Evolutionary conservation across 2,113 vertebrate species (phyloP).

Genomic region (Fukomys damarensis): DNA sequence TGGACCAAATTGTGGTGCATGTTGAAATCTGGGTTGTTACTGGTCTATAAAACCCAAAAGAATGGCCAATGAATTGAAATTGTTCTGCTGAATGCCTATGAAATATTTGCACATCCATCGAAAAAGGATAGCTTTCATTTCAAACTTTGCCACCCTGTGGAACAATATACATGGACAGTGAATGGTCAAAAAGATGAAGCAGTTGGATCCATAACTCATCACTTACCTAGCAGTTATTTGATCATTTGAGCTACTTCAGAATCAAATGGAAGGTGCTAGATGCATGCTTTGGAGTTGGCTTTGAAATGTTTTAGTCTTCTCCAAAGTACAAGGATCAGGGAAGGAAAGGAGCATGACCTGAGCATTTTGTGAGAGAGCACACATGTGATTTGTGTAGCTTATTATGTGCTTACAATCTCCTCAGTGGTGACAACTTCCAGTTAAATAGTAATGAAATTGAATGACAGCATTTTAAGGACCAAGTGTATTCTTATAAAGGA

Average conservation of each 20-base stretch:
- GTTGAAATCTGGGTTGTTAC: constrained; percentile 96
- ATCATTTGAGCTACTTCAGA: constrained; percentile 98
- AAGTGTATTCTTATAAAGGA: constrained; percentile 96
- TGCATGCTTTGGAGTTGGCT: constrained; percentile 98
- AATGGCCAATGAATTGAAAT: constrained; percentile 99
- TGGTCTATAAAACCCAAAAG: constrained; percentile 98
- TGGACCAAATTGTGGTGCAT: constrained; percentile 99
- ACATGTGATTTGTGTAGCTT: constrained; percentile 95
- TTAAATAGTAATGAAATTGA: constrained; percentile 95
- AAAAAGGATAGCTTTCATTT: constrained; percentile 99
- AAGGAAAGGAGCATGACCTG: constrained; percentile 95
- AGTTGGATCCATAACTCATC: constrained; percentile 98
- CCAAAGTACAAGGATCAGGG: constrained; percentile 98
- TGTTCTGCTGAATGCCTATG: constrained; percentile 97
- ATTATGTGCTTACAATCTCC: constrained; percentile 95
- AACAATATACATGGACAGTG: constrained; percentile 99
- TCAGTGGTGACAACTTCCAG: constrained; percentile 91
- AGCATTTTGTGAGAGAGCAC: constrained; percentile 91
- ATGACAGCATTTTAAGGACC: constrained; percentile 94
- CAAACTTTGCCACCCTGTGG: constrained; percentile 98
- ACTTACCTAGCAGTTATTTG: constrained; percentile 97
- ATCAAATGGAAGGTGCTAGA: constrained; percentile 98
- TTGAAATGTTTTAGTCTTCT: constrained; percentile 97
- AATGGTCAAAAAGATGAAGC: constrained; percentile 99
- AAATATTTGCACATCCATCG: constrained; percentile 98